Percentiles rank a stretch among this genome's conserved stretches.
phyloP scores from a whole-genome alignment of 2,113 vertebrate genomes.

The Cyrtonyx montezumae region DNA sequence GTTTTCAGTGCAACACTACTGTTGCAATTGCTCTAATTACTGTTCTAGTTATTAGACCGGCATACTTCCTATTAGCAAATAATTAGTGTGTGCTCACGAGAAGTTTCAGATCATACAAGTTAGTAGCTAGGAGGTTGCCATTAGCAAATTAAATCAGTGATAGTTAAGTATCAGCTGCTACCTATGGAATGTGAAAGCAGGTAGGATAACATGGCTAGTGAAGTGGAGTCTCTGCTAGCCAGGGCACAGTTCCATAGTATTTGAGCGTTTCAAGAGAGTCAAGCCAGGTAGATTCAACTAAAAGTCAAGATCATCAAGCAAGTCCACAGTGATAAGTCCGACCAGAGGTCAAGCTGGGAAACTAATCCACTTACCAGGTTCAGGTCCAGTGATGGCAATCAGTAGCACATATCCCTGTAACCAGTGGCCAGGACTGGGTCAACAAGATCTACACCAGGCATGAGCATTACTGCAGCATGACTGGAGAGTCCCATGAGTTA shows the following conservation, averaged over 20 bases:
- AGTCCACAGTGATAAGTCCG: not conserved
- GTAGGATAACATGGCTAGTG: not conserved
- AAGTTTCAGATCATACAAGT: not conserved
- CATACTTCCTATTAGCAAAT: not conserved
- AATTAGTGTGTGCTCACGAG: not conserved
- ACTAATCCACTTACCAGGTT: not conserved
- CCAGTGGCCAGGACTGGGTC: no score
- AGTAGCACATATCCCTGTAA: not conserved
- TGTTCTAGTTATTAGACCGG: not conserved
- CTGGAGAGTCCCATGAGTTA: not conserved
- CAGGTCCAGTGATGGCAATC: not conserved
- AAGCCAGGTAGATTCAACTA: not conserved
- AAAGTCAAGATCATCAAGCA: not conserved
- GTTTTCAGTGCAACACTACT: not conserved
- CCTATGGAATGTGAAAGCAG: not conserved
- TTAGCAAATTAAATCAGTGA: not conserved
- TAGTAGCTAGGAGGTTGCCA: not conserved
- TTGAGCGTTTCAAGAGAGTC: not conserved
- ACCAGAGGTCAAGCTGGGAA: not conserved
- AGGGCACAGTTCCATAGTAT: not conserved
- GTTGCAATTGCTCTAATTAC: not conserved
- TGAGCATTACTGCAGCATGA: not conserved
- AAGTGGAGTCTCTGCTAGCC: not conserved
- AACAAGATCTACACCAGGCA: not conserved
- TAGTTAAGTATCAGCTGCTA: not conserved